Conservation (phyloP, 1,140 invertebrate genomes). For the Micrasema longulum region DNA sequence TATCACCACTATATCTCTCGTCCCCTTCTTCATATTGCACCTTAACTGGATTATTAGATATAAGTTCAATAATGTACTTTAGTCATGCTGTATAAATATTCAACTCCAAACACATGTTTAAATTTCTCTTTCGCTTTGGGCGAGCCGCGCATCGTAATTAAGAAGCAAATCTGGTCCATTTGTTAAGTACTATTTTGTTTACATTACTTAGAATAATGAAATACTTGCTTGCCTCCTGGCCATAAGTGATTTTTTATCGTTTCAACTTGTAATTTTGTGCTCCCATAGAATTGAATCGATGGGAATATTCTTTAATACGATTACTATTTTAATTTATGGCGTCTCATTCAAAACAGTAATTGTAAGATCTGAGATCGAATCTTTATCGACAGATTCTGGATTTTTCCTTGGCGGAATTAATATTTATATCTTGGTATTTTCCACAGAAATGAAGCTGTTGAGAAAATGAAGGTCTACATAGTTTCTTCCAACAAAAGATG, state of each 20-base stretch:
- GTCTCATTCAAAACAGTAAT: too few species aligned
- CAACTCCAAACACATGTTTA: constrained; percentile 22
- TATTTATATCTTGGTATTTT: too few species aligned
- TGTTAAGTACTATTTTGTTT: constrained; percentile 25
- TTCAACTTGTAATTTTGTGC: constrained; percentile 10
- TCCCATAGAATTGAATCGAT: not conserved
- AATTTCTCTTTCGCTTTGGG: constrained; percentile 33
- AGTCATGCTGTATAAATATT: constrained; percentile 16
- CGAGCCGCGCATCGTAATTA: constrained; percentile 24
- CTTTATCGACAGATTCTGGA: too few species aligned
- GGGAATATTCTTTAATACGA: too few species aligned
- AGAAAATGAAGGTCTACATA: too few species aligned
- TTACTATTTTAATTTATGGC: too few species aligned
- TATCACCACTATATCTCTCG: constrained; percentile 4
- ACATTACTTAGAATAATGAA: constrained; percentile 29
- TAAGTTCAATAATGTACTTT: not conserved
- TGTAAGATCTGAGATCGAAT: too few species aligned
- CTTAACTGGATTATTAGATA: constrained; percentile 3
- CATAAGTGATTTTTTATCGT: constrained; percentile 11
- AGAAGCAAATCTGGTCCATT: constrained; percentile 30
- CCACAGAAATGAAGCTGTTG: too few species aligned
- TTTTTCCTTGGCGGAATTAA: too few species aligned
- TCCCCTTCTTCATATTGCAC: constrained; percentile 32
- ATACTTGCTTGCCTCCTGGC: constrained; percentile 15
- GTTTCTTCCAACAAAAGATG: too few species aligned